Conservation (phyloP, 1,140 invertebrate genomes). For the Drosophila pruinosa region DNA sequence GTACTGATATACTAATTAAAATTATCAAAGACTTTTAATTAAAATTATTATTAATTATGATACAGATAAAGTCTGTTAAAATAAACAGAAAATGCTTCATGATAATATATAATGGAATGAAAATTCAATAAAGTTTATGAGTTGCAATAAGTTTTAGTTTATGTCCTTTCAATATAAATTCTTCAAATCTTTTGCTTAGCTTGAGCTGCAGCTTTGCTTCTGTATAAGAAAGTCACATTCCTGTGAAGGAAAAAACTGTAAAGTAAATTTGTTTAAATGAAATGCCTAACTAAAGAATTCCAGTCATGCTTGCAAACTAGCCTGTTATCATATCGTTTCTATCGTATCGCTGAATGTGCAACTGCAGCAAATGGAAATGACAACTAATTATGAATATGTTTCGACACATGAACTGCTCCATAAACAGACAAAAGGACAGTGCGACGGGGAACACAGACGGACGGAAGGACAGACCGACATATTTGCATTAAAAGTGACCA, state of each 20-base stretch:
- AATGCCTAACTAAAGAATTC: background rate
- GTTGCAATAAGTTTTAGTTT: too few species aligned
- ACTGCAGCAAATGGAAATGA: constrained; percentile 40
- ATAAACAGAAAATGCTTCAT: too few species aligned
- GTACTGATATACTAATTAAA: too few species aligned
- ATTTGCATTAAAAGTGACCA: constrained; percentile 78
- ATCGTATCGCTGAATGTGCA: constrained; percentile 4
- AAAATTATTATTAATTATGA: too few species aligned
- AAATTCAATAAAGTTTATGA: too few species aligned
- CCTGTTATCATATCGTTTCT: constrained; percentile 1
- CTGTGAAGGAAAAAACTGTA: background rate
- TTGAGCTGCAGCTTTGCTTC: background rate
- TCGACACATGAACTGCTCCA: constrained; percentile 59
- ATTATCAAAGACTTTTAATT: too few species aligned
- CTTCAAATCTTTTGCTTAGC: background rate
- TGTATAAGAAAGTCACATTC: background rate
- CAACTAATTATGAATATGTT: constrained; percentile 80
- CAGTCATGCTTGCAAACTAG: background rate
- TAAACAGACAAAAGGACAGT: background rate
- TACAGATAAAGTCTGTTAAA: too few species aligned
- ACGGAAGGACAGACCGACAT: constrained; percentile 4
- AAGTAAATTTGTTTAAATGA: background rate
- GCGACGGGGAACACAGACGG: background rate
- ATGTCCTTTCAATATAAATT: too few species aligned
- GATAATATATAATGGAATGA: too few species aligned